Percentiles rank a stretch among this genome's conserved stretches.
These are phyloP conservation scores for Sarcophaga carnaria DNA, from an alignment of 2,888 invertebrate species.

Conservation along the genomic window DNA sequence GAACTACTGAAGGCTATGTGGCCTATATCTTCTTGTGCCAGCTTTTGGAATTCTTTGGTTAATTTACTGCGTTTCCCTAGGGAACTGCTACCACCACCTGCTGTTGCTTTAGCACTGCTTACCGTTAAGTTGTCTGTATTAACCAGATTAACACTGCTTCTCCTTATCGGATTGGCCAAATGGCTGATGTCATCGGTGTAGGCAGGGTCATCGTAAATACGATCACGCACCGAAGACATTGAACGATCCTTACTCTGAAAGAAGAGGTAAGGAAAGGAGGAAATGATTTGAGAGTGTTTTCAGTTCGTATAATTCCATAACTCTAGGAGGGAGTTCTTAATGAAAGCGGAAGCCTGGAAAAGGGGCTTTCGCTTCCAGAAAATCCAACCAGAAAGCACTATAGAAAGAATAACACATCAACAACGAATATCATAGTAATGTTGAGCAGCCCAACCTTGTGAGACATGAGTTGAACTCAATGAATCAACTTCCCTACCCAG, in stretches of 20 bases:
- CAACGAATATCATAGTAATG: too few relatives aligned
- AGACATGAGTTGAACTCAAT: too few relatives aligned
- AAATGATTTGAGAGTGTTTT: too few relatives aligned
- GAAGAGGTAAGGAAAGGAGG: neutral
- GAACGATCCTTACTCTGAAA: conserved; percentile 80
- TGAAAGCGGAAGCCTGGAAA: too few relatives aligned
- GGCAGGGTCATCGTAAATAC: conserved; percentile 81
- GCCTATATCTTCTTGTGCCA: conserved; percentile 74
- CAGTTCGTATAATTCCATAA: too few relatives aligned
- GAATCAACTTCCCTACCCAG: too few relatives aligned
- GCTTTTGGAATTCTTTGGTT: conserved; percentile 76
- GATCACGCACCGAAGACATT: conserved; percentile 79
- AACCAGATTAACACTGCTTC: conserved; percentile 73
- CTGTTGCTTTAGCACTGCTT: conserved; percentile 25
- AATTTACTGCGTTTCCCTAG: conserved; percentile 77
- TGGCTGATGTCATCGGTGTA: conserved; percentile 82
- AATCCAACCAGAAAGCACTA: too few relatives aligned
- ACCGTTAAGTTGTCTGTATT: conserved; percentile 68
- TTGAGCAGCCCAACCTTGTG: too few relatives aligned
- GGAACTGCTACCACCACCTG: conserved; percentile 73
- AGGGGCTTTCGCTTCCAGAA: too few relatives aligned
- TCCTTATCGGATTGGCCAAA: conserved; percentile 80
- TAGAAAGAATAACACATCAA: too few relatives aligned
- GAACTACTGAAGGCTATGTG: conserved; percentile 75
- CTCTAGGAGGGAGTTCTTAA: too few relatives aligned